phyloP scores from a whole-genome alignment of 2,797 vertebrate genomes.

The Lacerta agilis region DNA sequence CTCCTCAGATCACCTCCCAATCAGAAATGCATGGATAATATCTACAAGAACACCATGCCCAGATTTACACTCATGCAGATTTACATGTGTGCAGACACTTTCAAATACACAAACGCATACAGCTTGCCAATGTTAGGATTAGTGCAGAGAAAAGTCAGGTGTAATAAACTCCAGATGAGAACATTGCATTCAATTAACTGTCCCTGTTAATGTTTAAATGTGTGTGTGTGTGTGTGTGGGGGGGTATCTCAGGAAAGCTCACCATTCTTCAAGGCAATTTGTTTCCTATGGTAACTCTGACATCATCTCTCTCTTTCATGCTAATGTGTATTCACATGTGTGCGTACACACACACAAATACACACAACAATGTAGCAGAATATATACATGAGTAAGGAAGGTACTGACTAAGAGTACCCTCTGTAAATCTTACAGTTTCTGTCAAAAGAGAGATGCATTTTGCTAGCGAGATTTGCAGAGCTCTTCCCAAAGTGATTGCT shows the following conservation, averaged over 20 bases:
- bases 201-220: constrained; percentile 35
- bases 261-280: not conserved
- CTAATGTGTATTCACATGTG: no score
- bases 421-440: not conserved
- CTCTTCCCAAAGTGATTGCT: not conserved
- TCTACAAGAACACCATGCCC: not conserved
- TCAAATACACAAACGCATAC: not conserved
- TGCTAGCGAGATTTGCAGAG: not conserved
- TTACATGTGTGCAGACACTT: not conserved
- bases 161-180: not conserved
- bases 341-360: not conserved
- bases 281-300: constrained; percentile 25
- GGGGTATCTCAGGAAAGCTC: not conserved
- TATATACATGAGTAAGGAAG: not conserved
- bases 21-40: not conserved
- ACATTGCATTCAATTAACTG: constrained; percentile 25
- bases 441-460: not conserved
- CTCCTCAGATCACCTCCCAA: not conserved
- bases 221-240: not conserved
- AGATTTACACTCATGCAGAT: not conserved
- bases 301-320: not conserved
- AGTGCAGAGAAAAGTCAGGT: constrained; percentile 1
- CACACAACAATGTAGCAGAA: not conserved
- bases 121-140: not conserved
- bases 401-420: not conserved